Evolutionary conservation across 1,140 invertebrate species (phyloP).

Genomic region (Temnothorax nylanderi): DNA sequence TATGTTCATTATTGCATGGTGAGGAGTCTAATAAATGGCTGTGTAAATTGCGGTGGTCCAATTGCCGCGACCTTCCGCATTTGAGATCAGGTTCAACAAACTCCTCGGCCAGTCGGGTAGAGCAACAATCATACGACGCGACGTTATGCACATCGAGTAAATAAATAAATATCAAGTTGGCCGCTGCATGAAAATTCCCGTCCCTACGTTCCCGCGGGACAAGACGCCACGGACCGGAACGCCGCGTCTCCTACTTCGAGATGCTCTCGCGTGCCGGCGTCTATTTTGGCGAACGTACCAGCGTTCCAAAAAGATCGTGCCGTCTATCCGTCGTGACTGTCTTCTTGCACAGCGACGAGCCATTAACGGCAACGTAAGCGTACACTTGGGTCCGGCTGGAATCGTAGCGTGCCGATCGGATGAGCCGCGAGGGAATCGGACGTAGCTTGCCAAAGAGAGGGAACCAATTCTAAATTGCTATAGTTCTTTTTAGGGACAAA

Average conservation of each 20-base stretch:
- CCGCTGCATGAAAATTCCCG: conserved; percentile 45
- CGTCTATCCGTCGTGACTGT: conserved; percentile 63
- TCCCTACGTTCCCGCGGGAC: conserved; percentile 14
- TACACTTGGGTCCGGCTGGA: conserved; percentile 72
- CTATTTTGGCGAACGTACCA: conserved; percentile 75
- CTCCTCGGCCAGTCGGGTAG: neutral
- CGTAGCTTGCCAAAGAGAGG: neutral
- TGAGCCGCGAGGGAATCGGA: conserved; percentile 33
- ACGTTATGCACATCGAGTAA: conserved; percentile 58
- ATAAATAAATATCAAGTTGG: conserved; percentile 69
- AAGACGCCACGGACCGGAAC: conserved; percentile 22
- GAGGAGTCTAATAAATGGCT: neutral
- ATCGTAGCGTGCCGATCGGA: conserved; percentile 45
- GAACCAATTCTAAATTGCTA: conserved; percentile 35
- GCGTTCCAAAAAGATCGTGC: conserved; percentile 76
- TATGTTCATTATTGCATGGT: conserved; percentile 16
- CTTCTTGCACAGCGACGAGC: conserved; percentile 67
- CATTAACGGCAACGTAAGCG: conserved; percentile 77
- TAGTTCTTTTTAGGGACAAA: conserved; percentile 1
- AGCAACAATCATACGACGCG: conserved; percentile 55
- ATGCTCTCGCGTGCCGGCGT: conserved; percentile 73
- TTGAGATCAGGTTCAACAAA: conserved; percentile 56
- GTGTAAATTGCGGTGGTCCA: neutral
- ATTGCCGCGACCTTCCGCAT: conserved; percentile 3
- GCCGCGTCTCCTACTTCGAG: conserved; percentile 47